phyloP scores from a whole-genome alignment of 1,140 invertebrate genomes.

The Cotesia typhae region DNA sequence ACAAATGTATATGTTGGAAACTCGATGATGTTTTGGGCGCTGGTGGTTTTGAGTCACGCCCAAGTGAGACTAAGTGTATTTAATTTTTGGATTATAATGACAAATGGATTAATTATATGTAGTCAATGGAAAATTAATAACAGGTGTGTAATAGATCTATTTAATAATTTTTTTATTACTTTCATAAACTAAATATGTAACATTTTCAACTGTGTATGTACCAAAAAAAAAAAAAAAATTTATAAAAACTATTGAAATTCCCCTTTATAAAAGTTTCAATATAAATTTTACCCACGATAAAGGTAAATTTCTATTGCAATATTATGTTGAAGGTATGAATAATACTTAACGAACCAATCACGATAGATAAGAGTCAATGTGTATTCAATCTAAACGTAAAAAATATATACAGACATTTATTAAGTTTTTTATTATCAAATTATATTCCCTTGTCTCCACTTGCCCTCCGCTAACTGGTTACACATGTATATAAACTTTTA shows the following conservation, averaged over 20 bases:
- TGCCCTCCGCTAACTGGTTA: constrained; percentile 2
- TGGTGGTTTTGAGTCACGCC: constrained; percentile 64
- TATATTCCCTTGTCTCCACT: constrained; percentile 7
- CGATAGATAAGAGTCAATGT: neutral
- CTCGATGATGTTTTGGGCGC: constrained; percentile 55
- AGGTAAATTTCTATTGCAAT: constrained; percentile 12
- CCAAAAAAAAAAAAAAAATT: too few relatives aligned
- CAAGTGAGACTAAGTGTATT: constrained; percentile 34
- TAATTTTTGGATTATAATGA: too few relatives aligned
- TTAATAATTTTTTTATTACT: too few relatives aligned
- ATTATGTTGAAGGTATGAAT: constrained; percentile 31
- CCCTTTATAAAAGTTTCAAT: neutral
- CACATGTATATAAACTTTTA: neutral
- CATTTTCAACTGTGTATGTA: too few relatives aligned
- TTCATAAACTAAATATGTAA: too few relatives aligned
- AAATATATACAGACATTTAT: too few relatives aligned
- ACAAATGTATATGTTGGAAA: constrained; percentile 36
- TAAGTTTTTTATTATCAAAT: constrained; percentile 20
- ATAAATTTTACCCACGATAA: neutral
- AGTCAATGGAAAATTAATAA: constrained; percentile 45
- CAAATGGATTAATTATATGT: constrained; percentile 35
- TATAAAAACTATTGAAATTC: too few relatives aligned
- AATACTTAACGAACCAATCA: constrained; percentile 38
- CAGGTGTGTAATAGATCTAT: constrained; percentile 50
- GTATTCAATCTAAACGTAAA: too few relatives aligned